Evolutionary conservation across 2,113 vertebrate genomes (phyloP), one percentile per base, ranked within the genome.

Genomic region (Aramus guarauna): DNA sequence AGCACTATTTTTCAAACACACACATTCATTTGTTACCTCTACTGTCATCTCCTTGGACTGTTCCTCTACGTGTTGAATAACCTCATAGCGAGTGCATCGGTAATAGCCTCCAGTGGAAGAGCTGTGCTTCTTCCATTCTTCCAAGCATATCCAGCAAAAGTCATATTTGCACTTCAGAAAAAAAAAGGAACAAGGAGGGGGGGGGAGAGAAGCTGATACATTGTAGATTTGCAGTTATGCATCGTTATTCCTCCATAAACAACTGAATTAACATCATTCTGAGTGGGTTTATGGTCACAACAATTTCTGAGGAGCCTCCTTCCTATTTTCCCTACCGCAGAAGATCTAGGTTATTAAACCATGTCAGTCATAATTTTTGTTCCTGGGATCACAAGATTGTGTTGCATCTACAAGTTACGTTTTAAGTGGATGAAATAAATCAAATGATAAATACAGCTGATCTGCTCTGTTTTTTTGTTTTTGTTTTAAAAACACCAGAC

Each of bases 71-170:
- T 99, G 99, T 60, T 99, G 99, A 94, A 99, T 99, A 84, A 99
- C 98, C 96, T 99, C 99, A 76, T 99, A 99, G 73, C 99, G 99
- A 37, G 99, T 99, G 95, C 99, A 99, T 83, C 99, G 98, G 94
- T 99, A 99, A 96, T 99, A 99, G 30, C 99, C 99, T 90, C 99
- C 99, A 26, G 99, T 99, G 60, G 99, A 99, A 64, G 99, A 99
- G 97, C 99, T 99, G 97, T 99, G 99, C 71, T 99, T 99, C 97
- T 99, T 99, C 99, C 99, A 99, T 91, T 99, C 99, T 97, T 99
- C 99, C 96, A 99, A 97, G 96, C 99, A 99, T 98, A 99, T 99
- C 99, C 99, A 99, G 98, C 99, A 99, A 96, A 99, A 99, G 96
- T 99, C 99, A 76, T 99, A 99, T 96, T 99, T 99, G 88, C 99